Percentiles rank a stretch among this genome's conserved stretches.
phyloP scores from a whole-genome alignment of 2,113 vertebrate genomes.

The Pseudorectes ferrugineus region DNA sequence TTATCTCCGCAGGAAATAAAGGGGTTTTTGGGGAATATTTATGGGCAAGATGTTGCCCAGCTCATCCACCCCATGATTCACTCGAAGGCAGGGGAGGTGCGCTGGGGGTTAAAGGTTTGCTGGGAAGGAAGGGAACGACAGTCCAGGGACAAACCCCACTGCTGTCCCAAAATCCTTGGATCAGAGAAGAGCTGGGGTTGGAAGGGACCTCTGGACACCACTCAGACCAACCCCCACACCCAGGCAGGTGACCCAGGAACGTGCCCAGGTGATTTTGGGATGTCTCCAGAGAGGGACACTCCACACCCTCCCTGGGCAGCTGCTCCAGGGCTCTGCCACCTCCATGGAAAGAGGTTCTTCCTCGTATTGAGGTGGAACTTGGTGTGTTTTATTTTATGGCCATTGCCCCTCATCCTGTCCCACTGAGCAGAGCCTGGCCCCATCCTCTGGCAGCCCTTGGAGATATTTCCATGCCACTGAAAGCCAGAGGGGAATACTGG shows the following conservation, averaged over 20 bases:
- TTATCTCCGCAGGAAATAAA: constrained; percentile 64
- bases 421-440: neutral
- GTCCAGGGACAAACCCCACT: neutral
- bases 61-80: neutral
- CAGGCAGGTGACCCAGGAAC: neutral
- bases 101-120: neutral
- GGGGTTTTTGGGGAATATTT: neutral
- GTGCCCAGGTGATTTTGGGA: neutral
- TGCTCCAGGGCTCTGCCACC: neutral
- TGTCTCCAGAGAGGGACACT: neutral
- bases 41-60: neutral
- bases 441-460: neutral
- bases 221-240: neutral
- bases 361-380: neutral
- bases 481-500: neutral
- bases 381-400: neutral
- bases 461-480: neutral
- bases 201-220: neutral
- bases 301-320: neutral
- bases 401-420: neutral
- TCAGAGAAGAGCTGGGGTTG: neutral
- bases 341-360: neutral
- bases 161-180: neutral
- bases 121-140: neutral
- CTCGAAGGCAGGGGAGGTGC: neutral